Base-by-base conservation (phyloP, 2,888 invertebrate species). In the Eucriotettix oculatus region DNA sequence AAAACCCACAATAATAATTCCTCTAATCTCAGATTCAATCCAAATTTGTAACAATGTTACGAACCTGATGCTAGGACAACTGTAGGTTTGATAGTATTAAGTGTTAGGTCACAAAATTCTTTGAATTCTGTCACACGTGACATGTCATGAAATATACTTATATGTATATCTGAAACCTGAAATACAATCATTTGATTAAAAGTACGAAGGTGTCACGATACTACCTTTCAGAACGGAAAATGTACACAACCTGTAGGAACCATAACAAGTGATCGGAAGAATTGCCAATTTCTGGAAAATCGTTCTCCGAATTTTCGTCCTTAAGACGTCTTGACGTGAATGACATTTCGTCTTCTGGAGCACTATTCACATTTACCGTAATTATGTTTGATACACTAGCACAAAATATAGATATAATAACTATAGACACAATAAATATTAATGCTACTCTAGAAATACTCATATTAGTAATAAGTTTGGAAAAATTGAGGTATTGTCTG, bases 111-210 rank as follows among this genome's bases (percentile, higher is more conserved):
- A 73, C 90, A 90, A 74, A 93, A 93, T 69, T 86, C 84, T 69
- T 81, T 80, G 61, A 94, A 81, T 68, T 92, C 86, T 43, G 82
- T 79, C 69, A 86, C 84, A 69, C 93, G 79, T 11, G 78, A 76
- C 52, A 79, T 79, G 71, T 90, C 90, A 68, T 83, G 79, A 71
- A 89, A 91, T 73, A 87, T 83, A 72, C 92, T 93, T 63, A 94
- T 83, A 71, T 94, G 94, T 65, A 93, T 80, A 73, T 94, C 94
- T 62, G 90, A 87, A 68, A 94, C 85, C 91, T 93, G 71, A 56
- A 77, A 74, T 61, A 58, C 66, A 66, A 17, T 10, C 7, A 41
- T 29, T 29, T 16, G 54, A 54, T 12, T 16, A 54, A 17, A 17
- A 9, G 16, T 9, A 10, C 16, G 11, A 48, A 57, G 17, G 12